phyloP scores from a whole-genome alignment of 1,140 invertebrate genomes.

The Helicoverpa zea region DNA sequence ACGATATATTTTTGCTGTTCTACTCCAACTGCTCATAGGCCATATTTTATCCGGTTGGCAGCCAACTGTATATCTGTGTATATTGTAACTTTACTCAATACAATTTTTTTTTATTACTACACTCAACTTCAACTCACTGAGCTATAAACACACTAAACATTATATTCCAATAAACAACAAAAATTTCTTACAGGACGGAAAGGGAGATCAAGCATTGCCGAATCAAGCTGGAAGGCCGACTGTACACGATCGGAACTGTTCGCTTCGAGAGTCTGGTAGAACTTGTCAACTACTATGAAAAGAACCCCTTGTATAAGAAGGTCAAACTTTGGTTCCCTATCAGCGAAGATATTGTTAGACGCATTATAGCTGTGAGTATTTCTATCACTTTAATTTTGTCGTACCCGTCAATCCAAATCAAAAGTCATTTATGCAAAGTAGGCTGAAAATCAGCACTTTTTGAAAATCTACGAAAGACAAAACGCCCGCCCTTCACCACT shows the following conservation, averaged over 20 bases:
- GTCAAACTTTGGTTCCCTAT: constrained; percentile 95
- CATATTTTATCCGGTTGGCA: too few species aligned
- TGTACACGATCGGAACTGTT: constrained; percentile 96
- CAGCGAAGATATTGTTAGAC: constrained; percentile 92
- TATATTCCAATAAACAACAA: neutral
- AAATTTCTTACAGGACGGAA: constrained; percentile 90
- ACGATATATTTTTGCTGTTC: too few species aligned
- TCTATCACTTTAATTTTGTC: neutral
- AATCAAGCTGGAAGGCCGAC: constrained; percentile 95
- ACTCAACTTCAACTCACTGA: too few species aligned
- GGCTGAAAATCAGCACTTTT: too few species aligned
- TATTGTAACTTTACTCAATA: too few species aligned
- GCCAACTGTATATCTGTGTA: too few species aligned
- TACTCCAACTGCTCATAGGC: too few species aligned
- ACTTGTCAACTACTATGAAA: constrained; percentile 96
- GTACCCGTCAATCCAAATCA: neutral
- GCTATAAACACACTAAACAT: neutral
- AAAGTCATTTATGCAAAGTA: too few species aligned
- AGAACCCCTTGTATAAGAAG: constrained; percentile 95
- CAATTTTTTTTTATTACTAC: too few species aligned
- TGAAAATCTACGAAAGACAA: too few species aligned
- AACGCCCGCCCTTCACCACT: too few species aligned
- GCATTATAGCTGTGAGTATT: constrained; percentile 89
- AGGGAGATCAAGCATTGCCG: constrained; percentile 98
- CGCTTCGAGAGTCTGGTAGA: constrained; percentile 98